Evolutionary conservation across 2,113 vertebrate genomes (phyloP), one percentile per base, ranked within the genome.

Genomic region (Ranitomeya imitator): DNA sequence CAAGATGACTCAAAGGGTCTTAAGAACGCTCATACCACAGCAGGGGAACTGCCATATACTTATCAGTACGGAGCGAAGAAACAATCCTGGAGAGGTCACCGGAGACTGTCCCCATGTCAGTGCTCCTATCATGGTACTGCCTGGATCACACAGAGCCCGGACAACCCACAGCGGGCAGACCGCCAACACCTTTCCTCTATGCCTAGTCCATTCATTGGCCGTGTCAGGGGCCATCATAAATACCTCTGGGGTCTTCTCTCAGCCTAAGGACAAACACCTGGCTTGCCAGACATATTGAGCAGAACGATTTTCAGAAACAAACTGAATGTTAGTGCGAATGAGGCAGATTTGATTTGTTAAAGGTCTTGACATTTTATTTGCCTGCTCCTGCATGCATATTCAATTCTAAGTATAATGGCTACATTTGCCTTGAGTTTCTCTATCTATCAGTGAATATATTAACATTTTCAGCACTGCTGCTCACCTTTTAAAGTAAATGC

Each of bases 341-440:
- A 71, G 86, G 23, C 79, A 71, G 11, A 74, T 82, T 82, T 81
- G 79, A 87, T 87, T 82, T 61, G 67, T 16, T 73, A 83, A 88
- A 88, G 80, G 86, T 83, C 86, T 88, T 88, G 86, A 88, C 86
- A 83, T 88, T 88, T 88, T 88, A 83, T 88, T 88, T 88, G 79
- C 69, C 57, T 83, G 69, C 69, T 51, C 21, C 54, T 57, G 63
- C 57, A 23, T 54, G 37, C 59, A 83, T 59, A 83, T 88, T 88
- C 45, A 83, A 57, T 76, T 57, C 54, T 10, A 13, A 59, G 73
- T 83, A 63, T 60, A 88, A 60, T 63, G 26, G 79, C 61, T 65
- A 83, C 86, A 83, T 76, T 77, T 88, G 31, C 55, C 59, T 83
- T 88, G 57, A 77, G 73, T 77, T 60, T 31, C 67, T 73, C 71